Conservation (phyloP, 1,140 invertebrate genomes). For the Oppia nitens region DNA sequence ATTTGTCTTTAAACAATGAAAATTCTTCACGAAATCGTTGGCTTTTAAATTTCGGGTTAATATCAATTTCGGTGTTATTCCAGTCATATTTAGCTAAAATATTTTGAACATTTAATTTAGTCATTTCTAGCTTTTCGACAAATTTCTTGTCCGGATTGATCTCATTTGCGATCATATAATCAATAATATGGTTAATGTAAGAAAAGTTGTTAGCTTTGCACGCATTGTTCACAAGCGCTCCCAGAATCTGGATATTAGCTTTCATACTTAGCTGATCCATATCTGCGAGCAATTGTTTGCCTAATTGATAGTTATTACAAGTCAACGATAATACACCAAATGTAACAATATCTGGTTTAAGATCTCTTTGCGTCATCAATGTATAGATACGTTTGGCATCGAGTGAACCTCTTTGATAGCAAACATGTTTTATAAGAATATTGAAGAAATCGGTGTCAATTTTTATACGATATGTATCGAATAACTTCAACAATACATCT, state of each 20-base stretch:
- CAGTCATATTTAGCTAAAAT: not conserved
- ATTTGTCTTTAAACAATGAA: not conserved
- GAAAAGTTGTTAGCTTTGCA: constrained; percentile 37
- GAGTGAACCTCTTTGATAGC: constrained; percentile 42
- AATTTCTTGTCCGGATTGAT: constrained; percentile 35
- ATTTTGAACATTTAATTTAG: not conserved
- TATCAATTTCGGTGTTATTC: not conserved
- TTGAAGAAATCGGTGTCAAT: constrained; percentile 69
- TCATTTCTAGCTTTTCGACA: constrained; percentile 14
- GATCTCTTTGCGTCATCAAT: constrained; percentile 38
- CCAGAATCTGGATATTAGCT: constrained; percentile 51
- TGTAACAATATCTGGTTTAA: constrained; percentile 56
- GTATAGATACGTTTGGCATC: constrained; percentile 43
- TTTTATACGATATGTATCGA: constrained; percentile 39
- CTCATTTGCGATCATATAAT: constrained; percentile 35
- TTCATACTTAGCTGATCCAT: constrained; percentile 44
- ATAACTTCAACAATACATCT: constrained; percentile 39
- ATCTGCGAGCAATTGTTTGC: constrained; percentile 41
- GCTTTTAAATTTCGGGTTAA: not conserved
- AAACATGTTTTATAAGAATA: constrained; percentile 60
- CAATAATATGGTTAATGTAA: constrained; percentile 48
- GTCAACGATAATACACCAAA: constrained; percentile 65
- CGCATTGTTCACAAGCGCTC: constrained; percentile 44
- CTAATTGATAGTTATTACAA: constrained; percentile 43
- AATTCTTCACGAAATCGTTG: not conserved